Base-by-base conservation (phyloP, 2,113 vertebrate genomes). In the Sclerurus mexicanus region DNA sequence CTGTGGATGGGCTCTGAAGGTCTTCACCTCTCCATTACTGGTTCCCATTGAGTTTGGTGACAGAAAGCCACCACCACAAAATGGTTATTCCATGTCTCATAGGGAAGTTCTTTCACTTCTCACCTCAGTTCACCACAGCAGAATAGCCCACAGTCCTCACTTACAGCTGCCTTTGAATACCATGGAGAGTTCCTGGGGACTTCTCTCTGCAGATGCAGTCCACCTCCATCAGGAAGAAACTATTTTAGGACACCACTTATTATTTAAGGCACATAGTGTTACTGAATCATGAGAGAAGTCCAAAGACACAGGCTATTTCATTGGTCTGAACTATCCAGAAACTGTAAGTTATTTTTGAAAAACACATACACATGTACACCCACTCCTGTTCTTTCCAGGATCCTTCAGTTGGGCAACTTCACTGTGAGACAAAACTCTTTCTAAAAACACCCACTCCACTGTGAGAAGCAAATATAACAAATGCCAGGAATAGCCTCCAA, bases 21-120 rank as follows among this genome's bases (percentile, higher is more conserved):
- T 93, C 77, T 87, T 87, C 76, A 84, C n/a, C 68, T 85, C 58
- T 64, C 66, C 60, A 9, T 75, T 77, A 71, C 35, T 82, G 52
- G 56, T 55, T 87, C 47, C 81, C 60, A 87, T 68, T 86, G 60
- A 85, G 76, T 35, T 66, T 78, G 84, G 74, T 68, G 58, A 83
- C 78, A 95, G 87, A 82, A 92, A 82, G 87, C 89, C 91, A 91
- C 89, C 93, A 87, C 83, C 92, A 90, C 46, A 85, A 93, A 96
- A 93, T 37, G 76, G 85, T 60, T 92, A 83, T 28, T 78, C 59
- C 3, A 0, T 71, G 44, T 37, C 52, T 84, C 73, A 47, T 2
- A 67, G 15, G 30, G 13, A 86, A 94, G 64, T 37, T 78, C 28
- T 90, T 72, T 69, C 39, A 53, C 42, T 76, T 40, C 53, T 76